Base-by-base conservation (phyloP, 2,888 invertebrate species). In the Hyalella azteca region DNA sequence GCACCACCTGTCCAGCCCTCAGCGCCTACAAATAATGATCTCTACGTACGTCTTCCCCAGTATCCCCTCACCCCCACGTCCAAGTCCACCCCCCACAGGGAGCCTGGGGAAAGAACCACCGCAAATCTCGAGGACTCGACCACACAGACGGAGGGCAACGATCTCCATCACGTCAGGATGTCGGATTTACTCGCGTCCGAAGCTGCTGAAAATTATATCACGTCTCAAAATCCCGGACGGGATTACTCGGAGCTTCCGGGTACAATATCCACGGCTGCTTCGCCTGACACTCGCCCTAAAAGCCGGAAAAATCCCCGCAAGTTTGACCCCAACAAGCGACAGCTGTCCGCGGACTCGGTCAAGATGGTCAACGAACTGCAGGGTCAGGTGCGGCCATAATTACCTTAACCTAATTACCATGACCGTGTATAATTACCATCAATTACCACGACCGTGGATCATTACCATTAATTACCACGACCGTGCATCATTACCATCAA, bases 1-100 rank as follows among this genome's bases (percentile, higher is more conserved):
- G 60, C 84, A 1, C 77, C 81, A 29, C 84, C 80, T 19, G 78
- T 49, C 36, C 83, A 83, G 59, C 83, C 83, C 26, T 54, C 81
- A 4, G 83, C 83, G 2, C 83, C 83, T 2, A 73, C 81, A 13
- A 39, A 80, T 39, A 73, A 78, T 22, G 81, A 83, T n/a, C 22
- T 78, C 78, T 83, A 83, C 48, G 78, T 83, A 32, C 80, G 81
- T 39, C 60, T 83, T 48, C 83, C 83, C 15, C 83, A 83, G 79
- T 80, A 76, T 54, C 78, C 82, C 4, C 41, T 41, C 5, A 66
- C 66, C 4, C 66, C 66, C 7, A 36, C 66, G 7, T 22, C 13
- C 2, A 66, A 66, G 36, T 32, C 66, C 36, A 9, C 45, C 15
- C 66, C 66, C 15, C 66, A 66, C 36, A n/a, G n/a, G n/a, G n/a